Conservation (phyloP, 1,140 invertebrate genomes). For the Drosophila punjabiensis region DNA sequence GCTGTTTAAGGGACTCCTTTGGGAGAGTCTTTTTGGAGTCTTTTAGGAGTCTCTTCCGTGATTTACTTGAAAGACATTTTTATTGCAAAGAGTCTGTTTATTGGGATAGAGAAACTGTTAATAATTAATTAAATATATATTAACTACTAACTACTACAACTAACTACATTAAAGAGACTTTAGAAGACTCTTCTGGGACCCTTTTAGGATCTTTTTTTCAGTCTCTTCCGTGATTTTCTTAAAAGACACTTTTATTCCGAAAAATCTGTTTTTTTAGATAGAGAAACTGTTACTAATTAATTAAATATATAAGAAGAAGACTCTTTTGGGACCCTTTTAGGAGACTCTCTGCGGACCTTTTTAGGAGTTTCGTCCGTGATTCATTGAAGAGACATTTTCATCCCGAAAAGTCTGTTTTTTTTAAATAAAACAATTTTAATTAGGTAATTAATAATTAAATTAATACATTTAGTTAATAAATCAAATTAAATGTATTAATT, state of each 20-base stretch:
- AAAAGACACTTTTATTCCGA: not conserved
- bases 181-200: not conserved
- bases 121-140: not conserved
- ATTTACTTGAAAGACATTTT: no score
- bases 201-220: not conserved
- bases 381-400: no score
- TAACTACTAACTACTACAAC: no score
- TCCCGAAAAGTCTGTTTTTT: no score
- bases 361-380: no score
- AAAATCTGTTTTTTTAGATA: not conserved
- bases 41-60: not conserved
- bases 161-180: not conserved
- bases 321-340: not conserved
- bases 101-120: not conserved
- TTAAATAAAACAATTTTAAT: no score
- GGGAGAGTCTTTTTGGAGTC: not conserved
- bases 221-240: no score
- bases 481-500: no score
- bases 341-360: not conserved
- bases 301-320: no score
- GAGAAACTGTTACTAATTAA: not conserved
- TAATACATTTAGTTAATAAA: no score
- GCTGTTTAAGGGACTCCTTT: no score
- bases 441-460: no score
- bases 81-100: not conserved